A percentile compares a stretch with the other conserved stretches of the same genome.
Evolutionary conservation across 2,113 vertebrate genomes (phyloP).

Genomic region (Petromus typicus): DNA sequence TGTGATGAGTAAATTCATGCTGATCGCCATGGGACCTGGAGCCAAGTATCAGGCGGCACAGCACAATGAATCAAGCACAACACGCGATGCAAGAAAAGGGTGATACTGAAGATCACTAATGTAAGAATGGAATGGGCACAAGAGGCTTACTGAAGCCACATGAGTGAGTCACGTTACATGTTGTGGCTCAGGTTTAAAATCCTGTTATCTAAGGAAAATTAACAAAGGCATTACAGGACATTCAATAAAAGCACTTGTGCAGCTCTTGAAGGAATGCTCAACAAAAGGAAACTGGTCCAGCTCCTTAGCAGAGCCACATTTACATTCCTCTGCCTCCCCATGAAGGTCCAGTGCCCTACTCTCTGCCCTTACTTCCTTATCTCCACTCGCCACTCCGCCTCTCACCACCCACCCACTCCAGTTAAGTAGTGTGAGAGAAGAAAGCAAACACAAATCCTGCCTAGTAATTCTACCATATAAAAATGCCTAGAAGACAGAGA

Average conservation of each 20-base stretch:
- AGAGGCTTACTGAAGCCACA: background rate
- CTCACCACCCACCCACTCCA: background rate
- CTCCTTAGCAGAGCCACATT: background rate
- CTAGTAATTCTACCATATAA: background rate
- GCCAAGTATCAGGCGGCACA: background rate
- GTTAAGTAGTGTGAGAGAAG: background rate
- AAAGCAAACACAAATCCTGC: background rate
- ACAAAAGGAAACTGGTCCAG: background rate
- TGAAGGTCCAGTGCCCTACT: background rate
- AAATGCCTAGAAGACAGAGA: background rate
- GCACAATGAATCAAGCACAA: background rate
- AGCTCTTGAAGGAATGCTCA: background rate
- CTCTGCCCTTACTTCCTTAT: background rate
- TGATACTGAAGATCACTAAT: background rate
- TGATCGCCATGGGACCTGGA: background rate
- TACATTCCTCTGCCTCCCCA: background rate
- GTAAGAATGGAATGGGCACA: background rate
- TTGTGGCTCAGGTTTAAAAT: conserved; percentile 19
- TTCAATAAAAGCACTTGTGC: background rate
- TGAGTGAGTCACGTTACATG: background rate
- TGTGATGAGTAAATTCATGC: conserved; percentile 35
- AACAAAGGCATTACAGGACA: conserved; percentile 32
- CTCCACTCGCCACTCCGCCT: background rate
- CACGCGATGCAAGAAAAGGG: background rate
- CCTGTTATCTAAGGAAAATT: background rate